Percentiles rank a stretch among this genome's conserved stretches.
Evolutionary conservation across 2,797 vertebrate species (phyloP).

Genomic region (Sebastes oblongus): DNA sequence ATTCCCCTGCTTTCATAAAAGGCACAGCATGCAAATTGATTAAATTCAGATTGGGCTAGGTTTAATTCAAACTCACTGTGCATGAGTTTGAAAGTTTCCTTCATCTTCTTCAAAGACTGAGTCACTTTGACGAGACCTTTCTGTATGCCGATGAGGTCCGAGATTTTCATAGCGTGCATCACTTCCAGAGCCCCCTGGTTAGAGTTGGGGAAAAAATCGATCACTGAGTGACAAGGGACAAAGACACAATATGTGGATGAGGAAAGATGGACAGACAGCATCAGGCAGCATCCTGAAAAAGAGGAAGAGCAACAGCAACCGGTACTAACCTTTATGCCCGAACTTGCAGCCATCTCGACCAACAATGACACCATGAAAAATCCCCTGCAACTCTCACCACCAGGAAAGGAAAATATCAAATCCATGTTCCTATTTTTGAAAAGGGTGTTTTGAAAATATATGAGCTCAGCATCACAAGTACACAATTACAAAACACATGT

Average conservation of each 20-base stretch:
- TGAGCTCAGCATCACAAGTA: not conserved
- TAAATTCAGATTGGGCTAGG: constrained; percentile 20
- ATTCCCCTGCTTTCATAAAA: constrained; percentile 34
- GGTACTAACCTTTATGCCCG: constrained; percentile 84
- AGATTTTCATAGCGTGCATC: constrained; percentile 67
- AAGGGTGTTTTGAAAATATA: constrained; percentile 2
- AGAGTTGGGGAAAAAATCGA: constrained; percentile 14
- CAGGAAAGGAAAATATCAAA: constrained; percentile 83
- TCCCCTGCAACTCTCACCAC: constrained; percentile 84
- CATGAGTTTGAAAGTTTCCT: constrained; percentile 81
- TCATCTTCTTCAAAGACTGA: constrained; percentile 77
- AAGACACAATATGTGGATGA: not conserved
- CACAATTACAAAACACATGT: not conserved
- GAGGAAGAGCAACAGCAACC: not conserved
- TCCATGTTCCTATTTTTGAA: constrained; percentile 87
- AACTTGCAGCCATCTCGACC: constrained; percentile 87
- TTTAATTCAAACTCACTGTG: constrained; percentile 80
- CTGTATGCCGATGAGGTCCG: constrained; percentile 70
- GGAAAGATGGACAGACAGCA: not conserved
- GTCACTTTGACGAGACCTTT: constrained; percentile 57
- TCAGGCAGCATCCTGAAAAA: not conserved
- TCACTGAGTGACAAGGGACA: constrained; percentile 1
- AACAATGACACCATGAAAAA: constrained; percentile 89
- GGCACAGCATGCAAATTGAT: constrained; percentile 41
- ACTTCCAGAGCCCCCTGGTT: constrained; percentile 81